Percentiles rank a stretch among this genome's conserved stretches.
phyloP scores from a whole-genome alignment of 2,113 vertebrate genomes.

The Onychostoma macrolepis region DNA sequence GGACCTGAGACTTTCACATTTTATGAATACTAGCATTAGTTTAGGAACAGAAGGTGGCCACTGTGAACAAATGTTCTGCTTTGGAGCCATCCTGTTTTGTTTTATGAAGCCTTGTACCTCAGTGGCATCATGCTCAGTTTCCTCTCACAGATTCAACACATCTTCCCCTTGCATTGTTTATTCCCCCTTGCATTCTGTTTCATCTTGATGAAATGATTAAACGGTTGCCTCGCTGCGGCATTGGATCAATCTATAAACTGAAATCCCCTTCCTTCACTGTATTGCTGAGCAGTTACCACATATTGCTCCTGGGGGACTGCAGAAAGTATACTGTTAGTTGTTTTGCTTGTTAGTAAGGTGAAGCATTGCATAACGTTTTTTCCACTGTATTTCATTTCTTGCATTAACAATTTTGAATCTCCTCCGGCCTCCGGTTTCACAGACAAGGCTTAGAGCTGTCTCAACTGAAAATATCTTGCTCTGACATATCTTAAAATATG shows the following conservation, averaged over 20 bases:
- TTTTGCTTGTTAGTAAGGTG: neutral
- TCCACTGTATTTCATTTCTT: neutral
- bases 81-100: neutral
- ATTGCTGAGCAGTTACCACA: neutral
- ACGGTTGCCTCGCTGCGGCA: neutral
- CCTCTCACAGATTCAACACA: neutral
- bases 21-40: neutral
- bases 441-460: no score
- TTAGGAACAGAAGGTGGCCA: neutral
- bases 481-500: no score
- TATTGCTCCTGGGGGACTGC: neutral
- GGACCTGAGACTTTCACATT: neutral
- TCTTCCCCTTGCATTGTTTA: neutral
- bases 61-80: neutral
- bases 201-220: neutral
- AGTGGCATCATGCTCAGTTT: neutral
- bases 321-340: neutral
- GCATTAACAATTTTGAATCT: neutral
- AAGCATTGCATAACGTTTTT: neutral
- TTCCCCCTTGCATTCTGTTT: neutral
- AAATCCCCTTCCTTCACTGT: neutral
- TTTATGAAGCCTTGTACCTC: neutral
- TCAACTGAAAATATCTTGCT: no score
- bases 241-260: neutral
- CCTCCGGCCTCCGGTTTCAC: no score